Base-by-base conservation (phyloP, 2,113 vertebrate genomes). In the Microcebus murinus region DNA sequence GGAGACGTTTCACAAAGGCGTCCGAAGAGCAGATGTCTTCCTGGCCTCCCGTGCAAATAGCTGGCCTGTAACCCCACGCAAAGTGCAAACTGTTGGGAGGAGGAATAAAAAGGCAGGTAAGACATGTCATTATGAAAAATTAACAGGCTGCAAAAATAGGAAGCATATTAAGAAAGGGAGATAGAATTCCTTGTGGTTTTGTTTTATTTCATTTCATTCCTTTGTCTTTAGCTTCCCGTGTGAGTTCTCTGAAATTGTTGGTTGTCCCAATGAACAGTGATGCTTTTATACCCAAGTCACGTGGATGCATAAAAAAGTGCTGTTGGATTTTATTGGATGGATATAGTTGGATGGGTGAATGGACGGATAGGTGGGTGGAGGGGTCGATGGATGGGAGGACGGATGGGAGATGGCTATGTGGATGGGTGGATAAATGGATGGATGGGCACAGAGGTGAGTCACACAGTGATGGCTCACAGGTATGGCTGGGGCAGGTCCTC, bases 191-290 rank as follows among this genome's bases (percentile, higher is more conserved):
- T 20, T 17, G 4, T 4, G 21, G 55, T 73, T 92, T 59, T 34
- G 12, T 86, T 59, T 76, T n/a, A 4, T 63, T 57, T 21, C 2
- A 25, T 21, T 85, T 21, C 3, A 29, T 13, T 85, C 50, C 90
- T 61, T 85, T 81, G 39, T 91, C 95, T 91, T 90, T 73, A 45
- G 39, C 80, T 94, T 95, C 79, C 85, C 70, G 34, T 9, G 31
- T 45, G 65, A 34, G 31, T 39, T 59, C 42, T 79, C 70, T 88
- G n/a, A 31, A 68, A 91, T 50, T 63, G 14, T 36, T 68, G 14
- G 31, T 55, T 39, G 50, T 59, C 80, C 59, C 80, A 61, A 34
- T 52, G 57, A 95, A 83, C 21, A 57, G n/a, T 18, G 14, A 67
- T 12, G n/a, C 34, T 81, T 77, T 87, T 85, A 67, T 65, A 65